Evolutionary conservation across 2,888 invertebrate species (phyloP), one percentile per base, ranked within the genome.

Genomic region (Adela reaumurella): DNA sequence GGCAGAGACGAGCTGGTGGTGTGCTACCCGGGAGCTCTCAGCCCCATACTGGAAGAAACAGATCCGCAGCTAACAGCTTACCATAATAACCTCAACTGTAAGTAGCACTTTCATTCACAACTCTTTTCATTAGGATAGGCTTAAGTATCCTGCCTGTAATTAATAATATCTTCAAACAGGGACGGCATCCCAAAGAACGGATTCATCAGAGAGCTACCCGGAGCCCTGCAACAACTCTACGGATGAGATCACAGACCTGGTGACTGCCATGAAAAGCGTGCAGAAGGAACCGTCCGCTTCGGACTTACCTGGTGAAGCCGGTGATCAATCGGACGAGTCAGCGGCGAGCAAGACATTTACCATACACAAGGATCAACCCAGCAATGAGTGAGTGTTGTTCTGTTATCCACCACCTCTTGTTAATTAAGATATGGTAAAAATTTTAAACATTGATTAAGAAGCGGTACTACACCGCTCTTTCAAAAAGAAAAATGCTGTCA

Each of bases 171-270:
- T n/a, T n/a, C n/a, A n/a, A n/a, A n/a, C 56, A 77, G 77, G 74
- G 74, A 71, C 68, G 56, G 49, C 61, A 3, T 70, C 74, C 2
- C 62, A 57, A 6, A 68, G 69, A 50, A 74, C 76, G 0, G 76
- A 74, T 17, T 78, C 77, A 0, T 76, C 77, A 0, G 74, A 74
- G 46, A 73, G 72, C 56, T 78, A 77, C 55, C 74, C 74, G 0
- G 77, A 77, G 55, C 77, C 78, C 2, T 76, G 76, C 59, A 73
- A 72, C 62, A 70, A 69, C 58, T 74, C 73, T 0, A 68, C 72
- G 1, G 74, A 74, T 50, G 73, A 72, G 18, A 67, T 62, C 14
- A 72, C 74, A 0, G 73, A 73, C 46, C 58, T 70, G 43, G 67
- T 68, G 3, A 65, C 69, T 1, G 19, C 47, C 1, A 56, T 46